phyloP scores from a whole-genome alignment of 1,140 invertebrate genomes.

The Rhopalosiphum padi region DNA sequence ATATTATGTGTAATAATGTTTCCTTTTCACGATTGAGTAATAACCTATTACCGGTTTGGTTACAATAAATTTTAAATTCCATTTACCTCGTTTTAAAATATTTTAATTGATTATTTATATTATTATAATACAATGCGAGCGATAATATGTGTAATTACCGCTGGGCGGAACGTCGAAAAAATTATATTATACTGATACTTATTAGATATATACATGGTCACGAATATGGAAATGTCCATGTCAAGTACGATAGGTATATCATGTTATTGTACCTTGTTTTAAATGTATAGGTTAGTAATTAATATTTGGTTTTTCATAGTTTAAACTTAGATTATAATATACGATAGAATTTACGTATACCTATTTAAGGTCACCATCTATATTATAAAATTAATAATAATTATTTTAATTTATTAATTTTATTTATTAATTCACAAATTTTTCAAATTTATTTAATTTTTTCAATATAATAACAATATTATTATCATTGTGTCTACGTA shows the following conservation, averaged over 20 bases:
- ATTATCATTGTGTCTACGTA: not conserved
- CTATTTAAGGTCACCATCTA: not conserved
- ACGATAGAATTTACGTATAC: not conserved
- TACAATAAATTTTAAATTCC: not conserved
- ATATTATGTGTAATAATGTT: not conserved
- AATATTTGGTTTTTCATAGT: not conserved
- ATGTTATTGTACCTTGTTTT: not conserved
- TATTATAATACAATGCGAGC: not conserved
- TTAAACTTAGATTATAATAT: not conserved
- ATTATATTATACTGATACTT: not conserved
- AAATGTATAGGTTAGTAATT: not conserved
- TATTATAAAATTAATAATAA: not conserved
- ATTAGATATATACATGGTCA: not conserved
- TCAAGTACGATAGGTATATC: not conserved
- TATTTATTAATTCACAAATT: not conserved
- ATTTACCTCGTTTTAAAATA: not conserved
- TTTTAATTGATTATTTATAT: not conserved
- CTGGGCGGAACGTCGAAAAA: not conserved
- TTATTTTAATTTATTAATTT: not conserved
- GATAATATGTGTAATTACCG: not conserved
- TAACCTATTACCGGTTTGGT: not conserved
- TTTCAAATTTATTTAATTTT: no score
- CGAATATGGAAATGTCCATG: not conserved
- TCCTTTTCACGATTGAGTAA: not conserved
- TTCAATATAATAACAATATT: not conserved